A percentile compares a stretch with the other conserved stretches of the same genome.
Evolutionary conservation across 2,888 invertebrate species (phyloP).

Genomic region (Anaspis maculata): DNA sequence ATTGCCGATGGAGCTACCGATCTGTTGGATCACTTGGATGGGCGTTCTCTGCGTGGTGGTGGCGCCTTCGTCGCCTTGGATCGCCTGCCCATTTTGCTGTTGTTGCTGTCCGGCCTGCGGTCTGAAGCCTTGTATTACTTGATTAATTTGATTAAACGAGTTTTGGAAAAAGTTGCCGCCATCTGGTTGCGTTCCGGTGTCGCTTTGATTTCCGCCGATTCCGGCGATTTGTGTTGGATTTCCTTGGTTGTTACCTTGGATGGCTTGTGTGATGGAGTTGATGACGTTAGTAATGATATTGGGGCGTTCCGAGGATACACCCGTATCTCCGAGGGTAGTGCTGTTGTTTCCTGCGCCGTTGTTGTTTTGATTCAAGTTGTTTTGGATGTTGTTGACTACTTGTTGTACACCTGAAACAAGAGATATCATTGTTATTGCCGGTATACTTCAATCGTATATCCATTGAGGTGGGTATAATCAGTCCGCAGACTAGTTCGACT

Average conservation of each 20-base stretch:
- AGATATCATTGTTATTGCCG: background rate
- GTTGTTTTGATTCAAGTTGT: slow-evolving; percentile 2
- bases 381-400: slow-evolving; percentile 7
- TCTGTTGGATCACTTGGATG: slow-evolving; percentile 1
- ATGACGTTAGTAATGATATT: slow-evolving; percentile 7
- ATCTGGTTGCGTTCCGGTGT: slow-evolving; percentile 6
- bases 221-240: slow-evolving; percentile 3
- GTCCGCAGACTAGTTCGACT: too few species aligned
- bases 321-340: slow-evolving; percentile 3
- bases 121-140: slow-evolving; percentile 7
- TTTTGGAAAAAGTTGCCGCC: slow-evolving; percentile 5
- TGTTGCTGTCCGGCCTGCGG: slow-evolving; percentile 3
- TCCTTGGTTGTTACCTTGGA: slow-evolving; percentile 1
- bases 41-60: slow-evolving; percentile 1
- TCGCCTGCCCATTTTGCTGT: slow-evolving; percentile 1
- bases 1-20: slow-evolving; percentile 1
- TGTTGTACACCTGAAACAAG: slow-evolving; percentile 5
- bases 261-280: slow-evolving; percentile 4
- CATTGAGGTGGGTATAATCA: too few species aligned
- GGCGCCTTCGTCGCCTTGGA: slow-evolving; percentile 10
- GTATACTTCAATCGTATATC: too few species aligned
- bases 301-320: slow-evolving; percentile 2
- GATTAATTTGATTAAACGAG: slow-evolving; percentile 8
- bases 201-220: slow-evolving; percentile 7
- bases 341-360: background rate